Base-by-base conservation (phyloP, 2,797 vertebrate species). In the Pantherophis vulpinus region DNA sequence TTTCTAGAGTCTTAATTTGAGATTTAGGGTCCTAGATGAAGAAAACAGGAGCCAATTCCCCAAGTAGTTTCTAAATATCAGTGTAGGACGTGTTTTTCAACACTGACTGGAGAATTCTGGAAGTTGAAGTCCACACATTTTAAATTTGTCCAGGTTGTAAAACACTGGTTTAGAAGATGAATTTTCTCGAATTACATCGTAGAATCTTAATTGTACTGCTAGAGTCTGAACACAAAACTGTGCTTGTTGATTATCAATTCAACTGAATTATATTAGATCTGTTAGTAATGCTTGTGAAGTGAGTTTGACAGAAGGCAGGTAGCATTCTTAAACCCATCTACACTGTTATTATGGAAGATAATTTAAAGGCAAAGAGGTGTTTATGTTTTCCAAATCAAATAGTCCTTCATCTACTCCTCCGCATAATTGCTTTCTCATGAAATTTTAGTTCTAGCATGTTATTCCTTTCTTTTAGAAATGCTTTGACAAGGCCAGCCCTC, bases 1-100 rank as follows among this genome's bases (percentile, higher is more conserved):
- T 96, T 96, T 93, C 91, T 83, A 93, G 92, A 96, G 95, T 89
- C 16, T 86, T 94, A 96, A 95, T 91, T 94, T 95, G 96, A 97
- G 32, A 54, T 95, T 96, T 0, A 7, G 20, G 4, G 56, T 96
- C 95, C 94, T 96, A 79, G 51, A 96, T 95, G 93, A 96, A 96
- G 94, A 96, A 51, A 93, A 23, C 27, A 94, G 51, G 94, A 86
- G 51, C 88, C 23, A 92, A 59, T 91, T 93, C 87, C 93, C 94
- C 95, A 97, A 97, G 95, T 96, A 95, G 63, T n/a, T 74, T 70
- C 13, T 70, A 70, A 70, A 94, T 94, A 94, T 94, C 94, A 94
- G n/a, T 0, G 16, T 32, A 32, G 63, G 16, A 16, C 13, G 32
- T 16, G n/a, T 70, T 70, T 70, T 70, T 70, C 5, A 70, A 16